Percentiles rank a stretch among this genome's conserved stretches.
phyloP scores from a whole-genome alignment of 2,888 invertebrate species.

The Pseudoips prasinana region DNA sequence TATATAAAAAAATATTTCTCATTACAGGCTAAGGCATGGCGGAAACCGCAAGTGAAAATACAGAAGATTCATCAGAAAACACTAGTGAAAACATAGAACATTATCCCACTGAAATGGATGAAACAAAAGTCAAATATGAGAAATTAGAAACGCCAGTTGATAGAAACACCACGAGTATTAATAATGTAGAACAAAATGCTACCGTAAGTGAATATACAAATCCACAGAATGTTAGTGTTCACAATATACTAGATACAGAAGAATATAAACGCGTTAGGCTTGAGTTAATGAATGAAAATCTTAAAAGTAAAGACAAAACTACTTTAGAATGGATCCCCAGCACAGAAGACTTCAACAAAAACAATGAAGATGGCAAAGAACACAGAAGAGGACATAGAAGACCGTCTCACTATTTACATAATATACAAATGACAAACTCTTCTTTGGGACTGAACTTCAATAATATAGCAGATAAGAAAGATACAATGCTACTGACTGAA shows the following conservation, averaged over 20 bases:
- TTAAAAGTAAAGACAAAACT: constrained; percentile 6
- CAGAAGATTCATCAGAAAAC: too few relatives aligned
- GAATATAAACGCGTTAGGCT: constrained; percentile 3
- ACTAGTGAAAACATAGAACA: not conserved
- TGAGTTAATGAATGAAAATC: constrained; percentile 11
- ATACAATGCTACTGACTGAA: constrained; percentile 45
- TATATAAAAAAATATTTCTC: too few relatives aligned
- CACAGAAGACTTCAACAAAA: constrained; percentile 15
- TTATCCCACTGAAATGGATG: not conserved
- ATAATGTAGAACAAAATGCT: too few relatives aligned
- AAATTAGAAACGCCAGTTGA: too few relatives aligned
- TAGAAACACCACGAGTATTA: too few relatives aligned
- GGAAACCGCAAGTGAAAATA: too few relatives aligned
- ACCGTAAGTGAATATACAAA: too few relatives aligned
- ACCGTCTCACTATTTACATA: constrained; percentile 55
- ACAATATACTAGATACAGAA: not conserved
- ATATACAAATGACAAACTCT: constrained; percentile 55
- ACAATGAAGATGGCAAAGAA: constrained; percentile 20
- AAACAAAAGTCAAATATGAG: too few relatives aligned
- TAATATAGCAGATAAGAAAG: constrained; percentile 51
- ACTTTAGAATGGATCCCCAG: constrained; percentile 1
- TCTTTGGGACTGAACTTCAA: constrained; percentile 42
- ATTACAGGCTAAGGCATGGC: too few relatives aligned
- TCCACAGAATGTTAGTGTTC: too few relatives aligned
- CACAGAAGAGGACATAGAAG: constrained; percentile 23